Evolutionary conservation across 2,113 vertebrate genomes (phyloP), one percentile per base, ranked within the genome.

Genomic region (Tichodroma muraria): DNA sequence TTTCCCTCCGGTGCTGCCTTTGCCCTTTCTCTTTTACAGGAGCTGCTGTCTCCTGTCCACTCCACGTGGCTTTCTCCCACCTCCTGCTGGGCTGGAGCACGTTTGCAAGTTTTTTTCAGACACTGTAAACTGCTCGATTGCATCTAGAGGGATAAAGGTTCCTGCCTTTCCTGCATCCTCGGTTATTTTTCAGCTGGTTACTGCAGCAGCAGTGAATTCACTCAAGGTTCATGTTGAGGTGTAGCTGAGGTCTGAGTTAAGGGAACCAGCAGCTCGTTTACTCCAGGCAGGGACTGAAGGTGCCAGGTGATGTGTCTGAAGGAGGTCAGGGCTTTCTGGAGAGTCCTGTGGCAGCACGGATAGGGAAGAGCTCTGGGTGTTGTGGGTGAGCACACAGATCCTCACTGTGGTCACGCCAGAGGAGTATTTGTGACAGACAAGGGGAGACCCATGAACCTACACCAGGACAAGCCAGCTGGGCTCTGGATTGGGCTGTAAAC

Each of bases 101-200:
- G 8, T 95, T 93, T 95, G 71, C 88, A 87, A 13, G 44, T 52
- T 64, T 63, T 70, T 44, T 63, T 9, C 61, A 77, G 50, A 2
- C 37, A 9, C 28, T 49, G 57, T 73, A 88, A 92, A 93, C 10
- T 0, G 4, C 73, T 94, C 2, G 1, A 71, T 56, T 94, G 79
- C 79, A 89, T 82, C 90, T 81, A 57, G 64, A 93, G 85, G 90
- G 61, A 89, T 94, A 79, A 97, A 42, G 52, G 37, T 88, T 95
- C 81, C 94, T 61, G 91, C 86, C 80, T 78, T 45, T 61, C 45
- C 72, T 45, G 45, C 40, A 28, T 19, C 33, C 37, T 53, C 0
- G 0, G 64, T 38, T 78, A 24, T 92, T 96, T 87, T 93, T 93
- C 28, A 40, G 85, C 71, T 90, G 76, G 81, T 96, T 94, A 60